Base-by-base conservation (phyloP, 2,888 invertebrate species). In the Portevinia maculata region DNA sequence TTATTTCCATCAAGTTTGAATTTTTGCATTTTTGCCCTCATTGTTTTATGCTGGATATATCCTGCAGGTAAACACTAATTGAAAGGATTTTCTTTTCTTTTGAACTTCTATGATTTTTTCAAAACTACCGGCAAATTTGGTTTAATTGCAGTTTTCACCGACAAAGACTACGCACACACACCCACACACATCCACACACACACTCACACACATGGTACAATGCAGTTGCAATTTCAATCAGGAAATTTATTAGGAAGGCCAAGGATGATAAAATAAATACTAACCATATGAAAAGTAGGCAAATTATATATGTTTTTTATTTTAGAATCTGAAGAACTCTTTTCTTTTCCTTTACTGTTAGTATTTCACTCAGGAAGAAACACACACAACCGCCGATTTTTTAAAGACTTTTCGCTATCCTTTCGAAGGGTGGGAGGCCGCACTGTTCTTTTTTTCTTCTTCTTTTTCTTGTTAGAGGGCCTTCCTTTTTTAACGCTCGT, bases 131-230 rank as follows among this genome's bases (percentile, higher is more conserved):
- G 76, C 46, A 81, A 81, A 71, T 76, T 70, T 30, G 75, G 70
- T 70, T 79, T 75, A 59, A 76, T 59, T 81, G 81, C 76, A 81
- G 70, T 81, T 81, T 81, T 59, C 28, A 76, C 59, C 30, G 19
- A 28, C 48, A n/a, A n/a, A n/a, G n/a, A n/a, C n/a, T n/a, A 44
- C 41, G 41, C 0, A 34, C 60, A 28, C 37, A 39, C 74, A 69
- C 30, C 34, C 32, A 57, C 15, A 32, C 53, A 32, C 52, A 67
- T 9, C 55, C 32, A 15, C 13, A 73, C 34, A 32, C 50, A 19
- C 5, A 53, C 30, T 7, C 5, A 34, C 11, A 34, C 6, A 19
- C 15, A 37, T 11, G 37, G 4, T n/a, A 34, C 34, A 41, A 37
- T 73, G 60, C 67, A 69, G 34, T 50, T 48, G 34, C 55, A 64